These are phyloP conservation scores for Mixornis gularis DNA, from an alignment of 2,113 vertebrate species.

Conservation along the genomic window DNA sequence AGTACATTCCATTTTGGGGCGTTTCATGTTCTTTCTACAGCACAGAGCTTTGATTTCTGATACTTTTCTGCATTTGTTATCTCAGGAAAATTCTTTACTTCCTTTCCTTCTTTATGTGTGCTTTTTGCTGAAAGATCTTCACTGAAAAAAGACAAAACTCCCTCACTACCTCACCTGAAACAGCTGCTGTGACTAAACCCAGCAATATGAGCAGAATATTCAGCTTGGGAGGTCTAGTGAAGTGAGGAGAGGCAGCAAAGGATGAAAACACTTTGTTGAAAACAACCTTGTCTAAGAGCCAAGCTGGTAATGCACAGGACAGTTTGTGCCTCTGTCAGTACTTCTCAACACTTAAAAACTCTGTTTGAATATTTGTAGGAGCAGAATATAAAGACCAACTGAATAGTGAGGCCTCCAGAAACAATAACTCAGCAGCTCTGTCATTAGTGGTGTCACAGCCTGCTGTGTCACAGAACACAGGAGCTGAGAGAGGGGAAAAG, in stretches of 20 bases:
- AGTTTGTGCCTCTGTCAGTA: not conserved
- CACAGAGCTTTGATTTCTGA: not conserved
- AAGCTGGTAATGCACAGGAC: not conserved
- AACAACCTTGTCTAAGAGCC: not conserved
- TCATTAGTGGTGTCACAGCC: not conserved
- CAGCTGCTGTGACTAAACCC: not conserved
- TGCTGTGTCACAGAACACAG: not conserved
- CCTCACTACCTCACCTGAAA: not conserved
- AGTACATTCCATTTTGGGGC: not conserved
- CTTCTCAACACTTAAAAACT: not conserved
- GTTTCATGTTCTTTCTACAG: not conserved
- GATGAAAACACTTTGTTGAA: not conserved
- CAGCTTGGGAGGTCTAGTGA: not conserved
- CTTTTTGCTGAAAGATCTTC: not conserved
- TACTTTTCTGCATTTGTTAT: not conserved
- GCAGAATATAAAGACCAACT: not conserved
- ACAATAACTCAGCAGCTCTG: not conserved
- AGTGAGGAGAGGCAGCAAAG: not conserved
- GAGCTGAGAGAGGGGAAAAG: not conserved
- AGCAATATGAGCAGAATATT: not conserved
- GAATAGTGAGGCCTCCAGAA: not conserved
- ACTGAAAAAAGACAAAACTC: not conserved
- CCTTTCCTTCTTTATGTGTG: rapidly evolving
- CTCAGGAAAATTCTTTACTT: not conserved
- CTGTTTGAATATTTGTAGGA: not conserved